A percentile compares a stretch with the other conserved stretches of the same genome.
Conservation (phyloP, 2,797 vertebrate genomes). For the Rachycentron canadum region DNA sequence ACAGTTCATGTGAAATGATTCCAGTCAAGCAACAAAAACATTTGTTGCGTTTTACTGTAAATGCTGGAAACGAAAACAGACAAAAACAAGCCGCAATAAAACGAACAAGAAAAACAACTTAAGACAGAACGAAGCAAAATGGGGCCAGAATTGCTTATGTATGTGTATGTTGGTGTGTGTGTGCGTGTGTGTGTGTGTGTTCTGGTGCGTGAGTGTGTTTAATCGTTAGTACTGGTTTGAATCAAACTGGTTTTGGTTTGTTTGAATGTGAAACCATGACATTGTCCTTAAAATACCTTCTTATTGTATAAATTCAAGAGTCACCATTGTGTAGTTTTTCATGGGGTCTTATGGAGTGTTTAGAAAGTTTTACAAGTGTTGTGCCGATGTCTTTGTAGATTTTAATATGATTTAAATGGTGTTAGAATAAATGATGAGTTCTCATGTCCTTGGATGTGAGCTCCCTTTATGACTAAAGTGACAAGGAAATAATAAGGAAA, state of each 20-base stretch:
- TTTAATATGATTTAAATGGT: background rate
- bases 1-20: constrained; percentile 17
- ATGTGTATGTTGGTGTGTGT: background rate
- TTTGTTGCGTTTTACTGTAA: constrained; percentile 44
- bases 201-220: background rate
- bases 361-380: background rate
- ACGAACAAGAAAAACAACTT: constrained; percentile 31
- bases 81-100: constrained; percentile 26
- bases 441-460: background rate
- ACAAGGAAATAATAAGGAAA: background rate
- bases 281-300: constrained; percentile 50
- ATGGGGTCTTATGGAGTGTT: background rate
- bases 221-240: constrained; percentile 46
- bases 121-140: background rate
- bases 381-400: background rate
- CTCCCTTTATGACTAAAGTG: background rate
- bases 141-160: constrained; percentile 6
- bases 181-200: background rate
- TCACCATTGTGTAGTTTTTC: constrained; percentile 11
- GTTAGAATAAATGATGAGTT: background rate
- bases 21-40: background rate
- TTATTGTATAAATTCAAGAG: constrained; percentile 40
- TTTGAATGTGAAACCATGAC: constrained; percentile 60
- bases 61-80: constrained; percentile 4
- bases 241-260: constrained; percentile 54